phyloP scores from a whole-genome alignment of 2,888 invertebrate genomes.

The Epinotia ramella region DNA sequence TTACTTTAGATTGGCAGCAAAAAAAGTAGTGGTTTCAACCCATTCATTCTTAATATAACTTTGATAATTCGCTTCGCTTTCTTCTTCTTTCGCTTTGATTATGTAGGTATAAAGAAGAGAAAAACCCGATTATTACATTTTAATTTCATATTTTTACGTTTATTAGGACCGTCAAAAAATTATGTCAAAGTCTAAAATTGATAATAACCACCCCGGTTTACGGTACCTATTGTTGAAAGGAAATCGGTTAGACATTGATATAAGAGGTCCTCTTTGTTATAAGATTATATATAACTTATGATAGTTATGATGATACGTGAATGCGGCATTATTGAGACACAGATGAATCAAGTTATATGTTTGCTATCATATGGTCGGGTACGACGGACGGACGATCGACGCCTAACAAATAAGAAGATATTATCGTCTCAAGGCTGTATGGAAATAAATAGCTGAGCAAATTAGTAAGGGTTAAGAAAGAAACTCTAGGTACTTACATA shows the following conservation, averaged over 20 bases:
- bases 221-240: constrained; percentile 15
- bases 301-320: background rate
- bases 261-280: background rate
- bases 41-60: too few relatives aligned
- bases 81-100: too few relatives aligned
- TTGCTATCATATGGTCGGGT: background rate
- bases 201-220: too few relatives aligned
- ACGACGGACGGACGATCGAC: background rate
- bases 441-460: background rate
- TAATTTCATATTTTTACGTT: too few relatives aligned
- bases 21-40: too few relatives aligned
- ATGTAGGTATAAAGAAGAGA: too few relatives aligned
- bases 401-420: background rate
- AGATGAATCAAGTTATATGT: background rate
- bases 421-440: background rate
- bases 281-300: background rate
- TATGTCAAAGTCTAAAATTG: too few relatives aligned
- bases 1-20: too few relatives aligned
- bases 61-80: too few relatives aligned
- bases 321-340: background rate
- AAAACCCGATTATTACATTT: too few relatives aligned
- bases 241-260: constrained; percentile 12
- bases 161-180: too few relatives aligned
- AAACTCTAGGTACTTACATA: constrained; percentile 65
- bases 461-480: background rate